Evolutionary conservation across 1,140 invertebrate genomes (phyloP).

Genomic region (Conus betulinus): DNA sequence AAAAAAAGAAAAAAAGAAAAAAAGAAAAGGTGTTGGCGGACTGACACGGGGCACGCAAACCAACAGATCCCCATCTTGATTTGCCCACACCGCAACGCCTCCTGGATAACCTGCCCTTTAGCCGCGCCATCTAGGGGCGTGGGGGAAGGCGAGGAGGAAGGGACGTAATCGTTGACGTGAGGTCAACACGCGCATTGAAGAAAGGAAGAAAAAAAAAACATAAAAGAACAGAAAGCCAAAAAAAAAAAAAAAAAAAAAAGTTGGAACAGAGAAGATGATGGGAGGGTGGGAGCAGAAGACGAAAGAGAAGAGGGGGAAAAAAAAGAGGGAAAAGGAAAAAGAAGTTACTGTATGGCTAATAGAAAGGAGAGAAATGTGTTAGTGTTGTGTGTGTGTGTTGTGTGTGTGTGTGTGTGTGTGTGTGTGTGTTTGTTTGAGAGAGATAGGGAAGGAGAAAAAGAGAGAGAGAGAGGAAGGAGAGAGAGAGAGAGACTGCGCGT

Average conservation of each 20-base stretch:
- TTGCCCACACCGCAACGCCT: neutral
- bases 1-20: too few relatives aligned
- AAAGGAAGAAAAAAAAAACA: neutral
- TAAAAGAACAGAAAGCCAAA: neutral
- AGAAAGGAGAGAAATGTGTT: too few relatives aligned
- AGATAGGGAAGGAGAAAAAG: neutral
- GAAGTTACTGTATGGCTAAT: too few relatives aligned
- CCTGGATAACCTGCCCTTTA: neutral
- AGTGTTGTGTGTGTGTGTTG: too few relatives aligned
- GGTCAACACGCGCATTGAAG: neutral
- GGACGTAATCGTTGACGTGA: neutral
- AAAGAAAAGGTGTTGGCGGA: neutral
- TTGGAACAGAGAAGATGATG: neutral
- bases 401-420: too few relatives aligned
- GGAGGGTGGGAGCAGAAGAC: neutral
- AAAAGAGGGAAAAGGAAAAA: too few relatives aligned
- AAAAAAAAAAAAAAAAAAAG: neutral
- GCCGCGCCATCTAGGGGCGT: neutral
- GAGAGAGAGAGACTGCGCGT: neutral
- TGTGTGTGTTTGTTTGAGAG: neutral
- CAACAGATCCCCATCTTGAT: constrained; percentile 1
- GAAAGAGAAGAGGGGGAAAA: too few relatives aligned
- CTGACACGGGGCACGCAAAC: neutral
- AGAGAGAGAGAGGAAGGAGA: too few relatives aligned
- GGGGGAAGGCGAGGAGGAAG: too few relatives aligned